Evolutionary conservation across 2,797 vertebrate genomes (phyloP).

Genomic region (Rhodeus uyekii): DNA sequence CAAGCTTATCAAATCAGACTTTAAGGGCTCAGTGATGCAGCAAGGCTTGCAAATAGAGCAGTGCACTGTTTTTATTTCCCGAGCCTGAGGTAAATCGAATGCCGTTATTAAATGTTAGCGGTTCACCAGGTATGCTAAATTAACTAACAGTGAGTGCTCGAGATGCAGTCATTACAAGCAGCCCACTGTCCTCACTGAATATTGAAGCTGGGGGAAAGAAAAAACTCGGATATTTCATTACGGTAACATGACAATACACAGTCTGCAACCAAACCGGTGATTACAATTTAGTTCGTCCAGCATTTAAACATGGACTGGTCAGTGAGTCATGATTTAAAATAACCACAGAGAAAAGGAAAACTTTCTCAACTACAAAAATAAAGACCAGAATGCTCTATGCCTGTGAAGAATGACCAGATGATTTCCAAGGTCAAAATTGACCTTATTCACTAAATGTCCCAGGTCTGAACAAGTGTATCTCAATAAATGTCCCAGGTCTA

Average conservation of each 20-base stretch:
- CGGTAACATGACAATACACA: constrained; percentile 38
- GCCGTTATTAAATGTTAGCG: constrained; percentile 60
- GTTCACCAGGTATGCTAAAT: constrained; percentile 70
- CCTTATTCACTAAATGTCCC: neutral
- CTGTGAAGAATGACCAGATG: neutral
- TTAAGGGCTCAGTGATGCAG: constrained; percentile 59
- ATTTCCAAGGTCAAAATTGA: constrained; percentile 7
- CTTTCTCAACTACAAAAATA: neutral
- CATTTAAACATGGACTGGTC: constrained; percentile 9
- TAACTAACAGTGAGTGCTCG: constrained; percentile 64
- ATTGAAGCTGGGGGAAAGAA: constrained; percentile 23
- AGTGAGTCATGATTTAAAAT: constrained; percentile 17
- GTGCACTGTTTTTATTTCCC: constrained; percentile 58
- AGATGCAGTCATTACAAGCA: constrained; percentile 55
- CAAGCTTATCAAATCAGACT: constrained; percentile 60
- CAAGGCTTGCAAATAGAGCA: constrained; percentile 59
- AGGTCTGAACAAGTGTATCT: neutral
- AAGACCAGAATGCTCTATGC: neutral
- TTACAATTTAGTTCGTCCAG: constrained; percentile 10
- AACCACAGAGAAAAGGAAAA: constrained; percentile 29
- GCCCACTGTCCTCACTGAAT: constrained; percentile 16
- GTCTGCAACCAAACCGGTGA: constrained; percentile 35
- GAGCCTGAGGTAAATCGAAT: constrained; percentile 60
- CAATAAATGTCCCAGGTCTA: neutral
- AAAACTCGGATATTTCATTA: constrained; percentile 47